Evolutionary conservation across 2,113 vertebrate genomes (phyloP), one percentile per base, ranked within the genome.

Genomic region (Galbula dea): DNA sequence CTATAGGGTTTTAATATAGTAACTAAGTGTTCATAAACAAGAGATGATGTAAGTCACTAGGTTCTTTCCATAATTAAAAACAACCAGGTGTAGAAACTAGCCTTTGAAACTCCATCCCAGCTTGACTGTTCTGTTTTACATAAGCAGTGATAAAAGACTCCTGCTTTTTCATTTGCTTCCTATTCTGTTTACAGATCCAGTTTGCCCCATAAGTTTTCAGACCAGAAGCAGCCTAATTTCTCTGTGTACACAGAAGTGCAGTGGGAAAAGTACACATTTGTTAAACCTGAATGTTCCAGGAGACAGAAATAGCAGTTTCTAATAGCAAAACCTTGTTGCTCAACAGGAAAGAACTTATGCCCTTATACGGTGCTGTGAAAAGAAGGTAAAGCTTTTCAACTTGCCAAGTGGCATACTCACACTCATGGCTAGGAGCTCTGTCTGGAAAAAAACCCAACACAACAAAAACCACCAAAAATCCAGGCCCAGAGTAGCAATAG

Each of bases 401-500:
- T 7, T 96, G 78, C 93, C 62, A 86, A 96, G 66, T 86, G 76
- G 97, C 37, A 3, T 76, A 77, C 55, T 93, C 72, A 76, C 69
- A 94, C 75, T 84, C 87, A 57, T 90, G 80, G 73, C 67, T 93
- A 66, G 54, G 17, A 79, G 52, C 66, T 81, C 69, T 93, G 65
- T 61, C 88, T 95, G 95, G 84, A 86, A 93, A 67, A 72, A 67
- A 57, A 0, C 15, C 15, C n/a, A n/a, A n/a, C n/a, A n/a, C n/a
- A n/a, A n/a, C n/a, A 43, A 43, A 11, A 43, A 11, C 41, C 41
- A 43, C 11, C 41, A 75, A 89, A 94, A 76, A 83, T 80, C 77
- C 86, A 96, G 83, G 82, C 68, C 80, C 30, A 72, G 66, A 58
- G 96, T 84, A 96, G 90, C 95, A 97, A 97, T 62, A 90, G 86